Conservation (phyloP, 2,797 vertebrate species). For the Dicrostonyx torquatus region DNA sequence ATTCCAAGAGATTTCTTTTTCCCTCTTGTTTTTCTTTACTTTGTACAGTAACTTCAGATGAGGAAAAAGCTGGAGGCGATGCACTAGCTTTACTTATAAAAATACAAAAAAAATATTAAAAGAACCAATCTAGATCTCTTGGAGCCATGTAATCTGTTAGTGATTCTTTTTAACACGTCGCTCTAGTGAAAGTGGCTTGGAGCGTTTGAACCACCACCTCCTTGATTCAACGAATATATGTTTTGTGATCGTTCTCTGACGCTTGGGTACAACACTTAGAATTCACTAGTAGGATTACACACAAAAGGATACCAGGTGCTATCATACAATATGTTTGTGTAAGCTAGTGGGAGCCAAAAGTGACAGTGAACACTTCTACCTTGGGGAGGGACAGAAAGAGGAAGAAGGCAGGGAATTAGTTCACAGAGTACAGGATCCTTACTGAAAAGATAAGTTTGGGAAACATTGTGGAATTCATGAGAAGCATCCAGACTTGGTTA, state of each 20-base stretch:
- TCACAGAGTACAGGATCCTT: neutral
- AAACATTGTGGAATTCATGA: neutral
- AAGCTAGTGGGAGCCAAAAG: neutral
- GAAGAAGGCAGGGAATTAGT: neutral
- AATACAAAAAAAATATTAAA: neutral
- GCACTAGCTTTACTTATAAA: neutral
- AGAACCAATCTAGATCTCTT: neutral
- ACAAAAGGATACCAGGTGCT: neutral
- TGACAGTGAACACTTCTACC: neutral
- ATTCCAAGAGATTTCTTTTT: neutral
- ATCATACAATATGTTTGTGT: neutral
- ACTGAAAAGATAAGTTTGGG: neutral
- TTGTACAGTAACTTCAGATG: slow-evolving; percentile 34
- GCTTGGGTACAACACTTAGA: neutral
- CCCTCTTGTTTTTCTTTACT: neutral
- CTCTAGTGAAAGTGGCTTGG: neutral
- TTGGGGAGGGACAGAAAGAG: neutral
- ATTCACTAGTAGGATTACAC: neutral
- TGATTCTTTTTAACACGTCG: neutral
- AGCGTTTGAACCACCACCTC: neutral
- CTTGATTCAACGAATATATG: neutral
- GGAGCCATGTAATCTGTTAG: neutral
- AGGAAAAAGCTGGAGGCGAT: neutral
- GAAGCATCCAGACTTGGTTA: neutral
- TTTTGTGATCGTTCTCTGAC: slow-evolving; percentile 5